Evolutionary conservation across 2,888 invertebrate genomes (phyloP).

Genomic region (Prosapia bicincta): DNA sequence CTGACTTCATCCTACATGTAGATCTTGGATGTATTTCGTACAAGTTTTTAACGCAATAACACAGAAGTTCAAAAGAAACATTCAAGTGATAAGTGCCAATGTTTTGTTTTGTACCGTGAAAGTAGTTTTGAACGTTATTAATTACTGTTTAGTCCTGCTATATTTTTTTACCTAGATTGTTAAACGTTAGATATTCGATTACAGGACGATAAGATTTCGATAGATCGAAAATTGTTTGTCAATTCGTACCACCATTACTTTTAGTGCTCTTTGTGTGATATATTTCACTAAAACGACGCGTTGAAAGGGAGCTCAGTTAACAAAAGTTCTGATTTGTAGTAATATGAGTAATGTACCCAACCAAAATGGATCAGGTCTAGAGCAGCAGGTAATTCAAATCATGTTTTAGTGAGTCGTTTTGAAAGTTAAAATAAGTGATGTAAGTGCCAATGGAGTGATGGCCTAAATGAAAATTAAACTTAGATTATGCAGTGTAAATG

Average conservation of each 20-base stretch:
- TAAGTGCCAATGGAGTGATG: background rate
- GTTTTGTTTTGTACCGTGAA: background rate
- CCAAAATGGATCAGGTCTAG: slow-evolving; percentile 99
- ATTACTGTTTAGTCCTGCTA: background rate
- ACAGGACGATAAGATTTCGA: background rate
- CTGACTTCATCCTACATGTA: no score
- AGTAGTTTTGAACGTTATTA: background rate
- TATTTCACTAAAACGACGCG: slow-evolving; percentile 39
- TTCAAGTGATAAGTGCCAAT: background rate
- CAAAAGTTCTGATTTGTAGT: slow-evolving; percentile 60
- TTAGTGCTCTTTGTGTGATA: slow-evolving; percentile 39
- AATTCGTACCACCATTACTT: slow-evolving; percentile 16
- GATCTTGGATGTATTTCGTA: no score
- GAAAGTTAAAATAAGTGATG: background rate
- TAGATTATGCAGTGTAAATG: background rate
- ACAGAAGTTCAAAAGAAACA: background rate
- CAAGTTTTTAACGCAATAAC: no score
- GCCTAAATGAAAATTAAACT: background rate
- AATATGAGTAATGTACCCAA: slow-evolving; percentile 99
- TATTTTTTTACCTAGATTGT: background rate
- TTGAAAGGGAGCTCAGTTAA: slow-evolving; percentile 36
- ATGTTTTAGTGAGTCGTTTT: background rate
- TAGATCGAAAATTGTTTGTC: background rate
- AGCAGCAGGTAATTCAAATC: slow-evolving; percentile 87
- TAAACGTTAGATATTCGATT: background rate